Percentiles rank a stretch among this genome's conserved stretches.
phyloP scores from a whole-genome alignment of 2,113 vertebrate species.

The Chrysemys picta region DNA sequence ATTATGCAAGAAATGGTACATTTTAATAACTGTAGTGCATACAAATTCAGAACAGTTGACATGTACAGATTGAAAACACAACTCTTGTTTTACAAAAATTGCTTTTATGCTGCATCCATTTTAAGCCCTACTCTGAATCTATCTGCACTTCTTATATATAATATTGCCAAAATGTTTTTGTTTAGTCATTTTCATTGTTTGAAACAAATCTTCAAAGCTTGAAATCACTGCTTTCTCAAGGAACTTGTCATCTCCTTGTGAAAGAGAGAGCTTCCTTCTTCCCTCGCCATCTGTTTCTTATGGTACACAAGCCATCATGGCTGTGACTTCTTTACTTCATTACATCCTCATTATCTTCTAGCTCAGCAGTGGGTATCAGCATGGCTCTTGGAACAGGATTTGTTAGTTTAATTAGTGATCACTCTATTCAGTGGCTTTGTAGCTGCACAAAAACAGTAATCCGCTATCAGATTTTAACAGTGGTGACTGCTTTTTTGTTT shows the following conservation, averaged over 20 bases:
- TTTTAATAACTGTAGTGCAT: neutral
- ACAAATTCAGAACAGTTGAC: conserved; percentile 21
- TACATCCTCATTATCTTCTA: conserved; percentile 22
- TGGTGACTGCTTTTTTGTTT: neutral
- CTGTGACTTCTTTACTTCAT: conserved; percentile 37
- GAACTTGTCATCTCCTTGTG: conserved; percentile 41
- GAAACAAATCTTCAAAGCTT: conserved; percentile 19
- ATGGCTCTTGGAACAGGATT: conserved; percentile 31
- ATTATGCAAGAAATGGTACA: neutral
- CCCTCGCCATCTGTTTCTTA: neutral
- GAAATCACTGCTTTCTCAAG: conserved; percentile 9
- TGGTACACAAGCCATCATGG: conserved; percentile 27
- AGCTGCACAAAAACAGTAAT: conserved; percentile 13
- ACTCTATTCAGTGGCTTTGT: conserved; percentile 43
- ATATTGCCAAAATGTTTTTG: conserved; percentile 54
- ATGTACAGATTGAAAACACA: conserved; percentile 1
- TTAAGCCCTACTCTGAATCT: neutral
- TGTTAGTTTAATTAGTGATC: neutral
- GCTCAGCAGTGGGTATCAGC: neutral
- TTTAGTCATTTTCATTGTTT: neutral
- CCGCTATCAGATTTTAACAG: neutral
- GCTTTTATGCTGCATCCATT: neutral
- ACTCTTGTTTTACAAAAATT: conserved; percentile 1
- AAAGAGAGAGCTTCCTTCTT: neutral
- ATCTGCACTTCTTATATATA: conserved; percentile 45